Conservation (phyloP, 2,888 invertebrate species). For the Phalangium opilio region DNA sequence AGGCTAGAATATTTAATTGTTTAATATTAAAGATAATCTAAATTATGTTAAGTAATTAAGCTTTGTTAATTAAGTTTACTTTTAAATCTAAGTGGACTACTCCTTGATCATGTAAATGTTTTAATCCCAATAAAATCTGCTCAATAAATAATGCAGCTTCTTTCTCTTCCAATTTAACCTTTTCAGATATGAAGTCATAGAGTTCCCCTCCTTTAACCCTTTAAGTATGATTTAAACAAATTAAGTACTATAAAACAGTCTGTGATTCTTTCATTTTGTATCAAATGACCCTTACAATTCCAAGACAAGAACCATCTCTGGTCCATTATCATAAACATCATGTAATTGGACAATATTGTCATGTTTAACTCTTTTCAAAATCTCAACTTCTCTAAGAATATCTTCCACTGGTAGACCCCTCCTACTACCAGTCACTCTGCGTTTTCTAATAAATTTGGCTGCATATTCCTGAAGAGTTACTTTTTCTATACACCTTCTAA, state of each 20-base stretch:
- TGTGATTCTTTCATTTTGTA: no score
- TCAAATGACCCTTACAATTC: not conserved
- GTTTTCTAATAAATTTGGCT: not conserved
- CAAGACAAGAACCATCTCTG: not conserved
- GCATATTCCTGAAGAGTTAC: not conserved
- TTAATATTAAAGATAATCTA: not conserved
- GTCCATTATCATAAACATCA: not conserved
- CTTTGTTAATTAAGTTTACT: conserved; percentile 30
- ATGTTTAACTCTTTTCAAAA: not conserved
- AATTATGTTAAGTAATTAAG: conserved; percentile 1
- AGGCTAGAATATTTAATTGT: conserved; percentile 31
- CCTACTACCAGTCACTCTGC: not conserved
- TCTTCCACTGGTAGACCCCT: not conserved
- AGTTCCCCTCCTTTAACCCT: conserved; percentile 49
- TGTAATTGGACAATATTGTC: not conserved
- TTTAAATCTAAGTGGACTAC: conserved; percentile 52
- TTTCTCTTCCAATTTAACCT: conserved; percentile 39
- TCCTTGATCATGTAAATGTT: conserved; percentile 44
- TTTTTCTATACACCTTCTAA: not conserved
- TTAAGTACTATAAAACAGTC: no score
- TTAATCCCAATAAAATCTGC: conserved; percentile 46
- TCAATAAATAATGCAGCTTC: conserved; percentile 45
- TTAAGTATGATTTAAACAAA: no score
- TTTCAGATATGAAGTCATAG: conserved; percentile 42
- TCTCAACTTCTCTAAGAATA: not conserved